Evolutionary conservation across 2,888 invertebrate genomes (phyloP), one percentile per base, ranked within the genome.

Genomic region (Platycheirus rosarum): DNA sequence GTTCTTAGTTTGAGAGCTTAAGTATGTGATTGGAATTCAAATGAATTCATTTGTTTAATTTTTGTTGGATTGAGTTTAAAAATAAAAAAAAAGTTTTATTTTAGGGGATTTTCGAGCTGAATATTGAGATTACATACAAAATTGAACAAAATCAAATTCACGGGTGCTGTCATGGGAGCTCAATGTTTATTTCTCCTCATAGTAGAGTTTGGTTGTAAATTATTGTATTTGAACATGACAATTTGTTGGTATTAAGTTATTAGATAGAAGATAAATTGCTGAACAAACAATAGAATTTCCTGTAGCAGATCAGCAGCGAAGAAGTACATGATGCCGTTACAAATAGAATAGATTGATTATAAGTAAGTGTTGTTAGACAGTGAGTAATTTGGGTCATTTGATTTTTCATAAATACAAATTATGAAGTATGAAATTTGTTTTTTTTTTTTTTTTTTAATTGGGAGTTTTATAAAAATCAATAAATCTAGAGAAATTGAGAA

Each of bases 1-100:
- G 8, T n/a, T 46, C 46, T 13, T 51, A 51, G 40, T 13, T 16
- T 53, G 18, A 29, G 20, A 66, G 29, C 44, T 51, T 32, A 57
- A 53, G 62, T 66, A 51, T 82, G 77, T 73, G 82, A 73, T 73
- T 82, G 49, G 77, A 82, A 82, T 82, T 68, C 63, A 73, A 77
- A 82, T 71, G 71, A 62, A 69, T 82, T 75, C 65, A 62, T 68
- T 82, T 66, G 66, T 76, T 76, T 68, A 60, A 65, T 63, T 70
- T 70, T 23, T 66, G n/a, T 69, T 35, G 9, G 48, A 20, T 26
- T 42, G 49, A 65, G 60, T 29, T 69, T 63, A 20, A 23, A 57
- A 8, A 42, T 7, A 23, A 46, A 69, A 37, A 53, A 23, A 63
- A 53, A 68, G 29, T 32, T 46, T 40, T 35, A 26, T 48, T 60